Percentiles rank a stretch among this genome's conserved stretches.
Conservation (phyloP, 2,797 vertebrate species). For the Tachyglossus aculeatus region DNA sequence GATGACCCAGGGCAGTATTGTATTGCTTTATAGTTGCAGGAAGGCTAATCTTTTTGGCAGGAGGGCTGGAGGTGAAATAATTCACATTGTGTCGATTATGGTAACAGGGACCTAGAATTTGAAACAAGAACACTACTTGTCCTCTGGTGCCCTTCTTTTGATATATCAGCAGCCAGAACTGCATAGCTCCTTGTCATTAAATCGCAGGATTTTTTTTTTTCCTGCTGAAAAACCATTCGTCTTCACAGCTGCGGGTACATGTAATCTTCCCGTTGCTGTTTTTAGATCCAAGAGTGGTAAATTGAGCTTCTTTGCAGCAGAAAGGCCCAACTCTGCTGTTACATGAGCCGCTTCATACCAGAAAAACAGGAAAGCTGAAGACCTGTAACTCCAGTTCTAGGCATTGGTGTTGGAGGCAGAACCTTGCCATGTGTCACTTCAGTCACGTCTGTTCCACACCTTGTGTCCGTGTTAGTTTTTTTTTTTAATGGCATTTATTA, state of each 20-base stretch:
- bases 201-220: too few species aligned
- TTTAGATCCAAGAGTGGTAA: background rate
- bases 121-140: background rate
- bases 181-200: too few species aligned
- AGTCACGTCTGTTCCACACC: background rate
- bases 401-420: background rate
- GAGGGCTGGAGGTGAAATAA: constrained; percentile 7
- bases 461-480: background rate
- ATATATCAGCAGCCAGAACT: too few species aligned
- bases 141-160: too few species aligned
- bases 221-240: too few species aligned
- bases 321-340: background rate
- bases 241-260: background rate
- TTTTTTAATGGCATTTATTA: too few species aligned
- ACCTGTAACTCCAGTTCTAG: constrained; percentile 12
- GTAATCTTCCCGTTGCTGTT: background rate
- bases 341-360: background rate
- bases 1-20: too few species aligned
- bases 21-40: background rate
- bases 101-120: background rate
- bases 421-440: background rate
- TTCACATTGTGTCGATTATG: background rate
- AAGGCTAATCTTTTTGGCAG: constrained; percentile 14
- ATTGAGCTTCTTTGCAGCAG: too few species aligned
- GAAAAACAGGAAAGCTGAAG: too few species aligned